Conservation (phyloP, 37 sponge, comb jelly and placozoan genomes). For the Crambe crambe region DNA sequence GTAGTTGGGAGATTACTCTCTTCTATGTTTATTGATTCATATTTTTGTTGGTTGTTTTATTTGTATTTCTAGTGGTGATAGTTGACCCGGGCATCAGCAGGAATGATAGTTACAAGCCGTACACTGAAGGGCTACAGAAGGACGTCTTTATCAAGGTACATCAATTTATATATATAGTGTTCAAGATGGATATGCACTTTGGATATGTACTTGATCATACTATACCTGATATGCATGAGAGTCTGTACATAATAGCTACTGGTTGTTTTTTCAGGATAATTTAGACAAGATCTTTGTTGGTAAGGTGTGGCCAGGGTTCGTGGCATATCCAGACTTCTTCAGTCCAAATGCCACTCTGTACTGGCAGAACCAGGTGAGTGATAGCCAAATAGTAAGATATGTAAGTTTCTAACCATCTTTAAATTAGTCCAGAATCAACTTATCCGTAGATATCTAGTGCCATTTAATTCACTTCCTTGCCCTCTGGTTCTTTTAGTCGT, state of each 20-base stretch:
- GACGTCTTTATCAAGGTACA: constrained; percentile 80
- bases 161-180: no score
- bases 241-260: not conserved
- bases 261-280: not conserved
- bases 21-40: not conserved
- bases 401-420: no score
- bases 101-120: constrained; percentile 67
- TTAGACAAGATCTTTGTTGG: constrained; percentile 49
- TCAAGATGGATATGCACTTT: no score
- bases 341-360: constrained; percentile 50
- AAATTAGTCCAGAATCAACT: no score
- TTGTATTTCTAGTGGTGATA: constrained; percentile 70
- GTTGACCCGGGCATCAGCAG: constrained; percentile 83
- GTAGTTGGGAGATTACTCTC: no score
- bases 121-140: constrained; percentile 58
- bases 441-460: no score
- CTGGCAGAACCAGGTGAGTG: constrained; percentile 78
- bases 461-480: not conserved
- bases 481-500: not conserved
- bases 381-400: no score
- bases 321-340: constrained; percentile 88
- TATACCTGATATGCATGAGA: not conserved
- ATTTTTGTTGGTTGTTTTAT: not conserved
- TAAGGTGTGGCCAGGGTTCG: constrained; percentile 75
- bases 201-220: no score